Conservation (phyloP, 1,140 invertebrate genomes). For the Patella vulgata region DNA sequence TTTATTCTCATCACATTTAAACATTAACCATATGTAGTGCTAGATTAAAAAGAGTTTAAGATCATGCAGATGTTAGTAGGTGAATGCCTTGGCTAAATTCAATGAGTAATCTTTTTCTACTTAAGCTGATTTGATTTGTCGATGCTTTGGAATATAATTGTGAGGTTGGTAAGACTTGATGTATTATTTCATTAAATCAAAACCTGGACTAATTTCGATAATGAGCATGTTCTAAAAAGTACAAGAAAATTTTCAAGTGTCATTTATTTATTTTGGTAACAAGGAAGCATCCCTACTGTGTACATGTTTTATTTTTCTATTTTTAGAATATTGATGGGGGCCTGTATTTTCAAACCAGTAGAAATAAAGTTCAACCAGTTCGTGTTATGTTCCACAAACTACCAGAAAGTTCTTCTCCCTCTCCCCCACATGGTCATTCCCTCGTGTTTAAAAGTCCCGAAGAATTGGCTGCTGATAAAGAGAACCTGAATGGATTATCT, state of each 20-base stretch:
- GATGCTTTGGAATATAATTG: not conserved
- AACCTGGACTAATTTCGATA: no score
- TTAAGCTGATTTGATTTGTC: not conserved
- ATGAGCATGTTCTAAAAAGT: no score
- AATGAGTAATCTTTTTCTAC: not conserved
- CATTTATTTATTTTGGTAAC: no score
- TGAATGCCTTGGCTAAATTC: not conserved
- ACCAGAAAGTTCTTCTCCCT: no score
- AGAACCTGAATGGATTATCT: no score
- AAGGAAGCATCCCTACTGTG: no score
- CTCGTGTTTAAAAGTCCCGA: no score
- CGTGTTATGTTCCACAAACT: slow-evolving; percentile 70
- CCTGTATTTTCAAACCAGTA: slow-evolving; percentile 76
- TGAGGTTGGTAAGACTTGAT: not conserved
- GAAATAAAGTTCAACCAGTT: slow-evolving; percentile 74
- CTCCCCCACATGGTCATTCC: no score
- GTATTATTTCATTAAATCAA: not conserved
- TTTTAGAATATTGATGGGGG: slow-evolving; percentile 77
- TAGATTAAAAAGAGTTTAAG: not conserved
- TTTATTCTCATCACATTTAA: not conserved
- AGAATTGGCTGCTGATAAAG: no score
- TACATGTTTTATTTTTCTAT: slow-evolving; percentile 1
- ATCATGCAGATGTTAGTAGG: not conserved
- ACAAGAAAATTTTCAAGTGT: no score
- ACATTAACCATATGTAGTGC: not conserved